phyloP scores from a whole-genome alignment of 2,888 invertebrate species.

The Drosophila testacea region DNA sequence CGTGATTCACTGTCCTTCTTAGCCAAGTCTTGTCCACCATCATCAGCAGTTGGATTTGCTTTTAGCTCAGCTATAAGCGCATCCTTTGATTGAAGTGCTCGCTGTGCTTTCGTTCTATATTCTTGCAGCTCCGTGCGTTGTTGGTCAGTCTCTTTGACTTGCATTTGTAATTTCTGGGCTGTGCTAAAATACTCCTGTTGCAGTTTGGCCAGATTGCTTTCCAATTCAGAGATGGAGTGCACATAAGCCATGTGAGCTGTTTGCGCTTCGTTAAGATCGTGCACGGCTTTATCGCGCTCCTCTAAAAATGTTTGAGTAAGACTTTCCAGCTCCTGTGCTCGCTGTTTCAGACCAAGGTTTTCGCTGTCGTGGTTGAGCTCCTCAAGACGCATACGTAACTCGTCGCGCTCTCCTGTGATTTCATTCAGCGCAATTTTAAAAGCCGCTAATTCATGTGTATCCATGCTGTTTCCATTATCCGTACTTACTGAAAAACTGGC shows the following conservation, averaged over 20 bases:
- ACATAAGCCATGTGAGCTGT: slow-evolving; percentile 74
- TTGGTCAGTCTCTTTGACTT: slow-evolving; percentile 85
- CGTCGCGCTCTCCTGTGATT: slow-evolving; percentile 80
- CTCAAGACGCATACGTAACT: slow-evolving; percentile 71
- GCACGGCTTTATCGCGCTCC: slow-evolving; percentile 75
- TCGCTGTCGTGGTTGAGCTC: slow-evolving; percentile 76
- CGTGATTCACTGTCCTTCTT: slow-evolving; percentile 69
- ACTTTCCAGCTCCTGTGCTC: slow-evolving; percentile 72
- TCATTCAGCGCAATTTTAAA: slow-evolving; percentile 82
- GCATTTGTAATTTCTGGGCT: slow-evolving; percentile 85
- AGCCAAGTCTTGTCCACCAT: slow-evolving; percentile 15
- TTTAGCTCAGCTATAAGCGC: slow-evolving; percentile 89
- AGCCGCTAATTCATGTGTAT: slow-evolving; percentile 77
- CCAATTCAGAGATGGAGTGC: slow-evolving; percentile 83
- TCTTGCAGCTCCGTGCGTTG: slow-evolving; percentile 88
- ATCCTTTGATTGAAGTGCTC: slow-evolving; percentile 92
- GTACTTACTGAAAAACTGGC: slow-evolving; percentile 48
- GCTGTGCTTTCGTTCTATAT: slow-evolving; percentile 92
- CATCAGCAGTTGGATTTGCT: slow-evolving; percentile 49
- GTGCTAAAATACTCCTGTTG: slow-evolving; percentile 85
- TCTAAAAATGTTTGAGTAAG: slow-evolving; percentile 61
- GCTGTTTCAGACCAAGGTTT: slow-evolving; percentile 63
- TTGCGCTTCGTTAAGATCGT: slow-evolving; percentile 66
- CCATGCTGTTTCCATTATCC: slow-evolving; percentile 38
- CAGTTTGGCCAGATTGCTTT: slow-evolving; percentile 84